Percentiles rank a stretch among this genome's conserved stretches.
These are phyloP conservation scores for Metallyticus violacea DNA, from an alignment of 2,888 invertebrate species.

Conservation along the genomic window DNA sequence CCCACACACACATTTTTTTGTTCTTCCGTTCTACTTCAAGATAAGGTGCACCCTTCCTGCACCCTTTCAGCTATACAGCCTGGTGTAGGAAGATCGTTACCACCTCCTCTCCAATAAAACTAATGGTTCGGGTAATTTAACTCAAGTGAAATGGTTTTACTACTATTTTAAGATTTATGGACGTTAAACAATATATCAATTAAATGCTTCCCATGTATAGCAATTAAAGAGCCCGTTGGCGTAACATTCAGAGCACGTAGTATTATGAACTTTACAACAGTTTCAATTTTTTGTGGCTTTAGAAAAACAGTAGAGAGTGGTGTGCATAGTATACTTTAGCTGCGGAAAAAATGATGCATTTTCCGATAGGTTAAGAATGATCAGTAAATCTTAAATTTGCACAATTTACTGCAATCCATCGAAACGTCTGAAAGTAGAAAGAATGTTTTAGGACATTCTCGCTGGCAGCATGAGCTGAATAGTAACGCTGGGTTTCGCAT, in stretches of 20 bases:
- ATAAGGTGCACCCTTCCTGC: neutral
- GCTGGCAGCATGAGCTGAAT: too few species aligned
- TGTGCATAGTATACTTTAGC: too few species aligned
- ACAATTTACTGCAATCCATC: too few species aligned
- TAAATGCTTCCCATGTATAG: neutral
- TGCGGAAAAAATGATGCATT: too few species aligned
- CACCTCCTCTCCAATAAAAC: neutral
- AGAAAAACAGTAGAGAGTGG: too few species aligned
- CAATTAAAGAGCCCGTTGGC: neutral
- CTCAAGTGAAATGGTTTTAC: neutral
- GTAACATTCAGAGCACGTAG: neutral
- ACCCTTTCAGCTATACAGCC: too few species aligned
- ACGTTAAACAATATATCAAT: neutral
- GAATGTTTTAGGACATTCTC: too few species aligned
- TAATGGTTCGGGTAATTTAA: neutral
- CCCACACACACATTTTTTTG: neutral
- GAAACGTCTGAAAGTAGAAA: too few species aligned
- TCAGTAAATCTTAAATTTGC: too few species aligned
- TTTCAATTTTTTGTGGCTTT: neutral
- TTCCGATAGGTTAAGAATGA: too few species aligned
- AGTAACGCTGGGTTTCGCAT: too few species aligned
- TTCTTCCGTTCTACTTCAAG: neutral
- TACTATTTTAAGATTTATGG: neutral
- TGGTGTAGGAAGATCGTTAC: neutral
- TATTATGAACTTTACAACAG: neutral